Percentiles rank a stretch among this genome's conserved stretches.
Conservation (phyloP, 2,113 vertebrate species). For the Ptychochromis oligacanthus region DNA sequence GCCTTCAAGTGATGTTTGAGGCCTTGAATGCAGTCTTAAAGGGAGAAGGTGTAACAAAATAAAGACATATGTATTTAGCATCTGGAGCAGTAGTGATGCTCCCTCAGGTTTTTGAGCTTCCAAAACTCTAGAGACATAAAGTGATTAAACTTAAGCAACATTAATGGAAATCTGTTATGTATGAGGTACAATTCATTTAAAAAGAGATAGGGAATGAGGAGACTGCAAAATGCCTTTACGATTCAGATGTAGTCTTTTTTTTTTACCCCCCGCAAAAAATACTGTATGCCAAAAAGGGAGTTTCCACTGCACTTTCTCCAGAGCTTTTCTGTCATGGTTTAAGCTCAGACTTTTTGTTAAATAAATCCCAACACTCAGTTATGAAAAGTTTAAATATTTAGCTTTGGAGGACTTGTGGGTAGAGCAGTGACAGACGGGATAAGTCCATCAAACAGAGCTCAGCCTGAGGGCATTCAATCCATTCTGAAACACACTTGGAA, state of each 20-base stretch:
- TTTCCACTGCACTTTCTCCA: conserved; percentile 30
- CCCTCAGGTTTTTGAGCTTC: too few relatives aligned
- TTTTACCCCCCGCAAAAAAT: too few relatives aligned
- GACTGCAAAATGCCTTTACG: not conserved
- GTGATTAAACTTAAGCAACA: not conserved
- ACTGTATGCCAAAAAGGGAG: not conserved
- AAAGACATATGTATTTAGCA: not conserved
- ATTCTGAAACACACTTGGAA: conserved; percentile 20
- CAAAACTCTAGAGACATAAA: not conserved
- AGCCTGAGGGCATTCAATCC: not conserved
- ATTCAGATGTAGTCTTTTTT: not conserved
- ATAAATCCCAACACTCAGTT: conserved; percentile 69
- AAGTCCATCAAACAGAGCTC: conserved; percentile 36
- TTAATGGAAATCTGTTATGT: not conserved
- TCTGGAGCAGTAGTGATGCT: too few relatives aligned
- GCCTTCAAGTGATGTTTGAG: not conserved
- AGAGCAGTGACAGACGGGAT: conserved; percentile 46
- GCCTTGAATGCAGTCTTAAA: not conserved
- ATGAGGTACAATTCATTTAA: not conserved
- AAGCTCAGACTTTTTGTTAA: conserved; percentile 66
- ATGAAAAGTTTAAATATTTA: conserved; percentile 78
- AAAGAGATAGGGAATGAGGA: not conserved
- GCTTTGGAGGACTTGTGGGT: conserved; percentile 46
- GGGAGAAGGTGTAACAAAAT: not conserved
- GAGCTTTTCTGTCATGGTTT: conserved; percentile 51